phyloP scores from a whole-genome alignment of 2,888 invertebrate genomes.

The Habrosyne pyritoides region DNA sequence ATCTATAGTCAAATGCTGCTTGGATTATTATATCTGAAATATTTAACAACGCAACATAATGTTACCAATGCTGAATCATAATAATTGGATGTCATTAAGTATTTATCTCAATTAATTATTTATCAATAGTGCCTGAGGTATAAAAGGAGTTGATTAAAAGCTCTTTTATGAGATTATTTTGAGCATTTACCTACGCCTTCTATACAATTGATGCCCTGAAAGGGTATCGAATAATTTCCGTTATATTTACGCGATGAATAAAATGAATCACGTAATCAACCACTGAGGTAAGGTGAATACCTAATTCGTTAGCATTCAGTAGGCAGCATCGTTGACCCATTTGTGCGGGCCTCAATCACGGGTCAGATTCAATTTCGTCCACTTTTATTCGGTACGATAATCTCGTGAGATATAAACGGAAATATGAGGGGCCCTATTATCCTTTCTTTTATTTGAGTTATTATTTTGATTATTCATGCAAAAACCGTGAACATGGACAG shows the following conservation, averaged over 20 bases:
- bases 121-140: too few relatives aligned
- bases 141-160: background rate
- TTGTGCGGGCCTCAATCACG: conserved; percentile 41
- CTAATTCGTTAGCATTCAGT: conserved; percentile 46
- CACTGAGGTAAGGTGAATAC: conserved; percentile 41
- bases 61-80: too few relatives aligned
- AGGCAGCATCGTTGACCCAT: conserved; percentile 38
- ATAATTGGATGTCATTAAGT: too few relatives aligned
- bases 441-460: conserved; percentile 3
- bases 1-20: background rate
- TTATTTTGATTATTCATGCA: conserved; percentile 25
- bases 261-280: conserved; percentile 51
- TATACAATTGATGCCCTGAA: conserved; percentile 11
- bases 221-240: conserved; percentile 27
- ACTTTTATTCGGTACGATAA: conserved; percentile 55
- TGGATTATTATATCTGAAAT: too few relatives aligned
- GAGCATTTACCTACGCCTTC: conserved; percentile 5
- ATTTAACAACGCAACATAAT: too few relatives aligned
- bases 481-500: conserved; percentile 17
- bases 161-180: background rate
- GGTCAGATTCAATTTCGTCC: conserved; percentile 52
- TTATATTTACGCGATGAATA: conserved; percentile 19
- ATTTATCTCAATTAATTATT: conserved; percentile 5
- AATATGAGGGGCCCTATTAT: conserved; percentile 42
- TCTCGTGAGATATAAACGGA: conserved; percentile 48